A percentile compares a stretch with the other conserved stretches of the same genome.
Evolutionary conservation across 2,888 invertebrate genomes (phyloP).

Genomic region (Stenurella melanura): DNA sequence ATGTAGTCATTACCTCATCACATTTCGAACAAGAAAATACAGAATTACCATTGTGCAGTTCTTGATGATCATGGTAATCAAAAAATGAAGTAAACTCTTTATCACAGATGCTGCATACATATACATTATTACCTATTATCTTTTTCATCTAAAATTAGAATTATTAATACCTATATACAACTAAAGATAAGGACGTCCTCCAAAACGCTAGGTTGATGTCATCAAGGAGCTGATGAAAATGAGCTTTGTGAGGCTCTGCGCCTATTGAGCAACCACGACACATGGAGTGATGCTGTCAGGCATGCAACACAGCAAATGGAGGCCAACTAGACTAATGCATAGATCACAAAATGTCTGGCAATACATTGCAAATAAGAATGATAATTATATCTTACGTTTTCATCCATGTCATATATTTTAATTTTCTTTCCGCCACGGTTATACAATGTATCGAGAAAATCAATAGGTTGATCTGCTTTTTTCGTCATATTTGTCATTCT

Average conservation of each 20-base stretch:
- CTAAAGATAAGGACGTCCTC: no score
- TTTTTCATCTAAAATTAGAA: constrained; percentile 20
- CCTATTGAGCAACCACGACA: no score
- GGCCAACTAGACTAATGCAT: no score
- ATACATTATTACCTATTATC: constrained; percentile 2
- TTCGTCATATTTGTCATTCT: neutral
- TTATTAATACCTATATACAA: constrained; percentile 1
- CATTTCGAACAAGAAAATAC: constrained; percentile 62
- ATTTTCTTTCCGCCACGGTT: neutral
- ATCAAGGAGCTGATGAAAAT: no score
- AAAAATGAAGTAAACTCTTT: constrained; percentile 58
- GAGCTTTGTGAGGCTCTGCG: no score
- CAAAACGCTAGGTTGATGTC: no score
- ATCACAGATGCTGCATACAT: constrained; percentile 56
- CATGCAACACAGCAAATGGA: no score
- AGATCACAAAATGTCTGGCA: no score
- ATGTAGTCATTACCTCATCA: constrained; percentile 50
- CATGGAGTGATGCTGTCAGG: no score
- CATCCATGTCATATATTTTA: neutral
- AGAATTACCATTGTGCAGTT: constrained; percentile 55
- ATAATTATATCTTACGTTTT: constrained; percentile 15
- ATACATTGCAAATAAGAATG: no score
- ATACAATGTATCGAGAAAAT: neutral
- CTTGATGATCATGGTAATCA: constrained; percentile 63
- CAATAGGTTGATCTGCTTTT: neutral